phyloP scores from a whole-genome alignment of 2,113 vertebrate species.

The Macroglossus sobrinus region DNA sequence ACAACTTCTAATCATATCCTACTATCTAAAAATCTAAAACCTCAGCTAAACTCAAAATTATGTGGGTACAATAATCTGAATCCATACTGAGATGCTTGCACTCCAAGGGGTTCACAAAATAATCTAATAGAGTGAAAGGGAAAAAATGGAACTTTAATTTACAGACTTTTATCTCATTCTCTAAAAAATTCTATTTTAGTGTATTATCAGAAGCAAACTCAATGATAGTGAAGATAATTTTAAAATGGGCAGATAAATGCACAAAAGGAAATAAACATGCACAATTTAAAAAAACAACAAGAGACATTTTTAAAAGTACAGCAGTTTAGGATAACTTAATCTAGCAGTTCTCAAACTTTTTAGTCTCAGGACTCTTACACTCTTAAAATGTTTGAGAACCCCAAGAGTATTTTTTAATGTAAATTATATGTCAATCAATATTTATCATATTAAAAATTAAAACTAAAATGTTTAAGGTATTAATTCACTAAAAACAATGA shows the following conservation, averaged over 20 bases:
- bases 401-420: neutral
- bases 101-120: neutral
- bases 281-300: neutral
- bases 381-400: neutral
- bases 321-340: neutral
- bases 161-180: neutral
- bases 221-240: neutral
- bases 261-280: neutral
- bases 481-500: neutral
- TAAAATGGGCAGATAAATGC: neutral
- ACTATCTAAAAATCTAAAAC: constrained; percentile 10
- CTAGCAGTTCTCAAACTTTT: neutral
- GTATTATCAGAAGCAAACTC: neutral
- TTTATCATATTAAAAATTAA: neutral
- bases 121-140: neutral
- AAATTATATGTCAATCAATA: neutral
- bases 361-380: neutral
- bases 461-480: neutral
- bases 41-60: constrained; percentile 13
- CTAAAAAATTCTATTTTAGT: neutral
- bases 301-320: neutral
- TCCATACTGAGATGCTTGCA: neutral
- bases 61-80: neutral
- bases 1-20: neutral
- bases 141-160: neutral